Evolutionary conservation across 1,140 invertebrate species (phyloP), one percentile per base, ranked within the genome.

Genomic region (Xylocopa sonorina): DNA sequence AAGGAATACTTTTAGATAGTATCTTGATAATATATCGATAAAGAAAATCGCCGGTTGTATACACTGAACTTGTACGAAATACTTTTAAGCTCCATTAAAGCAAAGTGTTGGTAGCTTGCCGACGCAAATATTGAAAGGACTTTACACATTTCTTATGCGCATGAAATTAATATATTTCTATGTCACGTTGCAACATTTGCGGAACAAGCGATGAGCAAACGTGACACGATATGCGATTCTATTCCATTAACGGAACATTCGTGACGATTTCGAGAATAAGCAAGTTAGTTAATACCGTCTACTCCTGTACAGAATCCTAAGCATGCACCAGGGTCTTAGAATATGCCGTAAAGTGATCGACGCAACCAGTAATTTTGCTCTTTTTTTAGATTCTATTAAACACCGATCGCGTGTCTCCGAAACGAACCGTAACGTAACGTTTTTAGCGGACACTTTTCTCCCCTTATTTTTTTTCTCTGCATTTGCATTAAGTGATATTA

Each of bases 331-430:
- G 51, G 43, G 62, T 80, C 60, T 67, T 16, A 50, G 4, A 32
- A 67, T 67, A 16, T 50, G 18, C 21, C 34, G 29, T 27, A 24
- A 34, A 62, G 62, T 50, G 41, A 80, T 67, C 14, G 41, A 6
- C 38, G 16, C 34, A 66, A 38, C 0, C 43, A 68, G 5, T 46
- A 76, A 76, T 80, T 76, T 51, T 7, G 1, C 6, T 46, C 18
- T 34, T 74, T 60, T 67, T 50, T 32, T 57, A n/a, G 16, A 78
- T 58, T 80, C 71, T 73, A 63, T 73, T 43, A 63, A 64, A 46
- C 58, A 32, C 7, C 18, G 68, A 78, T 78, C 58, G 77, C 77
- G 58, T 78, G 77, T 55, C 46, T 29, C 48, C n/a, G n/a, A 43
- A 48, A 7, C 76, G 38, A 53, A 55, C 5, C 50, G 12, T 14